phyloP scores from a whole-genome alignment of 2,797 vertebrate species.

The Lophotriccus pileatus region DNA sequence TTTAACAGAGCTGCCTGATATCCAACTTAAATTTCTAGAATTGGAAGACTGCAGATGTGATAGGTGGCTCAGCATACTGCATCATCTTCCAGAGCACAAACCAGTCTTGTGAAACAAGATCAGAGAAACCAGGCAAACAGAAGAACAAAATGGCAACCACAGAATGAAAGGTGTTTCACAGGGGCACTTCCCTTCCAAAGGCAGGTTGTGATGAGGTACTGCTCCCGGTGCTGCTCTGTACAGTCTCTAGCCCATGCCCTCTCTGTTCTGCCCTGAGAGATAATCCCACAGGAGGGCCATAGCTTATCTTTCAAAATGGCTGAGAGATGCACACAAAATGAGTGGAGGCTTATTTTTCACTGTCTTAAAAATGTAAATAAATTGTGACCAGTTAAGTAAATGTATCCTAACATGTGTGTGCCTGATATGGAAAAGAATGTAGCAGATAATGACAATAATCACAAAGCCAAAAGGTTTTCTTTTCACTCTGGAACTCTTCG shows the following conservation, averaged over 20 bases:
- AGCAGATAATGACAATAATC: background rate
- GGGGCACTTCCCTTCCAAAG: rapidly evolving
- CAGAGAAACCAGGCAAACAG: background rate
- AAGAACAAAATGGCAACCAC: background rate
- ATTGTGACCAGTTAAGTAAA: background rate
- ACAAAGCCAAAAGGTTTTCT: background rate
- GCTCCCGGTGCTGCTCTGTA: background rate
- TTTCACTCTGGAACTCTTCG: background rate
- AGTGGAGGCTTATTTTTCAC: background rate
- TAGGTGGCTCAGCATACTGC: rapidly evolving
- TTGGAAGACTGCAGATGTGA: rapidly evolving
- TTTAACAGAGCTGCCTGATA: background rate
- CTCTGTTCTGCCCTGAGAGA: background rate
- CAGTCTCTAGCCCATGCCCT: rapidly evolving
- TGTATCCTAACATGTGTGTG: rapidly evolving
- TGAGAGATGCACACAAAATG: rapidly evolving
- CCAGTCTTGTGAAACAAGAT: background rate
- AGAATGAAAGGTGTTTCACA: background rate
- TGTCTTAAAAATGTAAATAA: background rate
- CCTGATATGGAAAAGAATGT: background rate
- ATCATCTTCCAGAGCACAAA: background rate
- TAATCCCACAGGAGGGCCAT: background rate
- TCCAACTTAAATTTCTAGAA: rapidly evolving
- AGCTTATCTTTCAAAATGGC: background rate
- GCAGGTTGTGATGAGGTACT: background rate